Evolutionary conservation across 2,888 invertebrate species (phyloP).

Genomic region (Ormyrus rosae): DNA sequence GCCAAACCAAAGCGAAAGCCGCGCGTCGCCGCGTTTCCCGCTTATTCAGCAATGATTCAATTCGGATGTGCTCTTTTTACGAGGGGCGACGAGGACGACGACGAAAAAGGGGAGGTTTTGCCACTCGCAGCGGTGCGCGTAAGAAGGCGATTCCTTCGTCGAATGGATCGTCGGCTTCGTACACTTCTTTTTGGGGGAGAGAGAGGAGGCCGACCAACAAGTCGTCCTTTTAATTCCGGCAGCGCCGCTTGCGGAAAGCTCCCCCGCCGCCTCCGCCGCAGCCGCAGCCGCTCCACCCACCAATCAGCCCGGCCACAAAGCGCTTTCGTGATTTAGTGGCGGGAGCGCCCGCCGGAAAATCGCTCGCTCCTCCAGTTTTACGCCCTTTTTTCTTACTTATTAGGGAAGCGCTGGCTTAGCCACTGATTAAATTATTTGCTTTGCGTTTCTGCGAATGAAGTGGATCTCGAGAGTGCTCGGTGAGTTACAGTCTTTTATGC

Average conservation of each 20-base stretch:
- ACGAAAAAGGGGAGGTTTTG: slow-evolving; percentile 60
- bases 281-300: slow-evolving; percentile 36
- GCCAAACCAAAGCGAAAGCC: too few species aligned
- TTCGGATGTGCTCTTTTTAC: slow-evolving; percentile 70
- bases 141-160: too few species aligned
- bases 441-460: neutral
- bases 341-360: slow-evolving; percentile 29
- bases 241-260: slow-evolving; percentile 33
- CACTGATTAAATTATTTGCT: slow-evolving; percentile 14
- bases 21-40: slow-evolving; percentile 71
- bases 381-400: slow-evolving; percentile 10
- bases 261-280: slow-evolving; percentile 2
- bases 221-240: slow-evolving; percentile 71
- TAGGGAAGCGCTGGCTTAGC: neutral
- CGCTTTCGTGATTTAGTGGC: slow-evolving; percentile 52
- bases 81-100: slow-evolving; percentile 30
- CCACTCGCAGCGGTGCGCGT: neutral
- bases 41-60: slow-evolving; percentile 77
- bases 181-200: neutral
- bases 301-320: slow-evolving; percentile 51
- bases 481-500: too few species aligned
- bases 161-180: too few species aligned
- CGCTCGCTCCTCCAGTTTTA: slow-evolving; percentile 18
- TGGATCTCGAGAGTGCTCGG: too few species aligned
- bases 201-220: slow-evolving; percentile 68